phyloP scores from a whole-genome alignment of 2,113 vertebrate genomes.

The Cephalophus harveyi region DNA sequence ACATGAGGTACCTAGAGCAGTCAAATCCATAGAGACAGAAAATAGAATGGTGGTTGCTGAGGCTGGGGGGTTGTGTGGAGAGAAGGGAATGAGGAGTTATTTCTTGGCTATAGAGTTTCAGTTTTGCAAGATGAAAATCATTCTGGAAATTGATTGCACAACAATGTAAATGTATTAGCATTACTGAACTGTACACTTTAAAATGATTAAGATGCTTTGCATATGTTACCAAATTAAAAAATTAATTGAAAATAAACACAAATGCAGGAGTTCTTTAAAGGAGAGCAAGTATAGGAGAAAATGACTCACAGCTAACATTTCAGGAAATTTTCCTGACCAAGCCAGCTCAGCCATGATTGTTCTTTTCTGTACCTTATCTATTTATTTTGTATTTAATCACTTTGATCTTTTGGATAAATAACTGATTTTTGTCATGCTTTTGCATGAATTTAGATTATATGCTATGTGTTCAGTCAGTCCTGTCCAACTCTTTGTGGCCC shows the following conservation, averaged over 20 bases:
- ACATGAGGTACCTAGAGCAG: not conserved
- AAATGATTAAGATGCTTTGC: not conserved
- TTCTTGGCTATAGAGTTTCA: too few species aligned
- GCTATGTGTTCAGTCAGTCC: not conserved
- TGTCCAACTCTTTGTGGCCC: not conserved
- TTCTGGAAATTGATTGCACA: too few species aligned
- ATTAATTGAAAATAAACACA: not conserved
- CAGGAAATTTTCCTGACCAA: not conserved
- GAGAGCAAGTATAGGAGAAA: not conserved
- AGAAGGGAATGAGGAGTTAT: too few species aligned
- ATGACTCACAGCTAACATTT: not conserved
- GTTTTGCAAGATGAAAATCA: too few species aligned
- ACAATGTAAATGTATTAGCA: too few species aligned
- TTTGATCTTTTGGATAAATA: not conserved
- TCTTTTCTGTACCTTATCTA: not conserved
- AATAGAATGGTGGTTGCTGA: too few species aligned
- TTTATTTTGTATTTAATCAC: not conserved
- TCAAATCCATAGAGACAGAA: too few species aligned
- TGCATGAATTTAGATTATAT: not conserved
- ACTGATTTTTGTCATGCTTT: not conserved
- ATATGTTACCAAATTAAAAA: not conserved
- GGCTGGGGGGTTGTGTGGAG: too few species aligned
- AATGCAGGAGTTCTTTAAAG: not conserved
- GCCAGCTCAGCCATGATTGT: not conserved
- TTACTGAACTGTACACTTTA: not conserved